Conservation (phyloP, 2,113 vertebrate genomes). For the Neolamprologus fasciatus region DNA sequence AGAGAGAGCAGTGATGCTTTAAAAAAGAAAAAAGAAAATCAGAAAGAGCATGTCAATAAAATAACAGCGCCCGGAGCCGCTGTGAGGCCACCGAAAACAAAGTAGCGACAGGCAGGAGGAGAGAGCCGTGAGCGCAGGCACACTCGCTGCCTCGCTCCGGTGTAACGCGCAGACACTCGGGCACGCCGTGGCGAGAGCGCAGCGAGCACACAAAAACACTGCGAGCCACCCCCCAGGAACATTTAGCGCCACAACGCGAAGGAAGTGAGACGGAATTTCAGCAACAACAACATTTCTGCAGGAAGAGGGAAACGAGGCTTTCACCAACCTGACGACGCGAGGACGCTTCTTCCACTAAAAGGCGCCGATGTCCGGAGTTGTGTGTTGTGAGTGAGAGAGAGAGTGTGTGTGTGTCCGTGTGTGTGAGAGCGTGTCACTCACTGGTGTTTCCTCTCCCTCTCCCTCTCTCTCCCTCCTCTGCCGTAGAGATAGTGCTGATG, state of each 20-base stretch:
- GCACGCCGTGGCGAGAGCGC: not conserved
- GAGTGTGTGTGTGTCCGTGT: not conserved
- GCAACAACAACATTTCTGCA: not conserved
- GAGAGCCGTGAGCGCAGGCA: not conserved
- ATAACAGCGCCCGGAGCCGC: constrained; percentile 4
- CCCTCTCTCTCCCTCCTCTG: not conserved
- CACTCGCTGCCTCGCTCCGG: not conserved
- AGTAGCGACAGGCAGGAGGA: not conserved
- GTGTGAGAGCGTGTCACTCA: constrained; percentile 23
- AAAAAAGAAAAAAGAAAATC: not conserved
- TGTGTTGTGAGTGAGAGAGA: not conserved
- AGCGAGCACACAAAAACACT: not conserved
- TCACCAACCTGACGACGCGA: constrained; percentile 64
- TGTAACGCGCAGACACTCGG: not conserved
- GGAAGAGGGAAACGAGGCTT: not conserved
- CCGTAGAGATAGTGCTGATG: constrained; percentile 61
- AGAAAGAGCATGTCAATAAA: not conserved
- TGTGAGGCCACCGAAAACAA: constrained; percentile 1
- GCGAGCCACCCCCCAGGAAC: not conserved
- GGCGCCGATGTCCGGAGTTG: constrained; percentile 56
- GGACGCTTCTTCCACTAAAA: constrained; percentile 49
- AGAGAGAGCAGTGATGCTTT: not conserved
- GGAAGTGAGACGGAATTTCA: not conserved
- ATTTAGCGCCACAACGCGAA: not conserved
- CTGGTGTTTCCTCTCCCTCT: constrained; percentile 4